Base-by-base conservation (phyloP, 1,140 invertebrate species). In the Drosophila murphyi region DNA sequence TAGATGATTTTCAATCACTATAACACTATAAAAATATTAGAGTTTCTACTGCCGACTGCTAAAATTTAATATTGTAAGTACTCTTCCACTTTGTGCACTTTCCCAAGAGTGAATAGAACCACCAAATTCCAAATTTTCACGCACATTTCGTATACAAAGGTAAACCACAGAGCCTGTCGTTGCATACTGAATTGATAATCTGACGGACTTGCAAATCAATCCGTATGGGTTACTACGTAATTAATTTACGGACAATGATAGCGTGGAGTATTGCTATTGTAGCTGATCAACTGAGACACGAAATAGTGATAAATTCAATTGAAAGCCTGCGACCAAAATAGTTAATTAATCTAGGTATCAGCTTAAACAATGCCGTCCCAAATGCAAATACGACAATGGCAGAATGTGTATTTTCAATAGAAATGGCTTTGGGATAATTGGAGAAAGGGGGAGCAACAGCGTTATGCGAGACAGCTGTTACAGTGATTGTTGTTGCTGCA, bases 311-410 rank as follows among this genome's bases (percentile, higher is more conserved):
- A 68, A 72, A 68, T 54, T n/a, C 45, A 34, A 59, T 34, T n/a
- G 20, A 29, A n/a, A 34, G 54, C 32, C 29, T 31, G 54, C 69
- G 73, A 72, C 75, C 70, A 82, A 80, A 80, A 72, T 85, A 85
- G 80, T 83, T 85, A 85, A 85, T 85, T 83, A 80, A 80, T 80
- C 65, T 69, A 51, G 69, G 77, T 80, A 80, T 80, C 72, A 69
- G 62, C 63, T 85, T 72, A 76, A 80, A 83, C 81, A 83, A 83
- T 80, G 74, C 5, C 8, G 31, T n/a, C 2, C 10, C 43, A 32
- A 35, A 70, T 54, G 31, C 32, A 48, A 54, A 70, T 63, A 28
- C 51, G 35, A 43, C 56, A 68, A 61, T 55, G 56, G 48, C 45
- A 41, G 34, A 28, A 12, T 32, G 62, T 72, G 43, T 56, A 56